These are phyloP conservation scores for Epirrhoe alternata DNA, from an alignment of 2,888 invertebrate genomes.

Conservation along the genomic window DNA sequence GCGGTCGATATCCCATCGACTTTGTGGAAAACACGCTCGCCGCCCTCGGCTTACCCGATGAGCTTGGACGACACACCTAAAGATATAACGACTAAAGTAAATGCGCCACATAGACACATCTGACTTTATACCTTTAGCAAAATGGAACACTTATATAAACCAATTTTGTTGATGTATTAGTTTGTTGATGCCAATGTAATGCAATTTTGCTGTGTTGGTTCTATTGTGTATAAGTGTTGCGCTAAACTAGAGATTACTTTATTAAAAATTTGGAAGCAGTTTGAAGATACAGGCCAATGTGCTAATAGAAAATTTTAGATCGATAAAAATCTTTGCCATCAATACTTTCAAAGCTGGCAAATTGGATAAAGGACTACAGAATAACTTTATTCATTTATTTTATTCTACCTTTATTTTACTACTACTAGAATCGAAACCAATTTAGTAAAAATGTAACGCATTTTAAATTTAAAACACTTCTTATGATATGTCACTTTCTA, in stretches of 20 bases:
- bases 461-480: no score
- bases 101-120: neutral
- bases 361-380: no score
- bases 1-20: constrained; percentile 94
- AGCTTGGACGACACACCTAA: constrained; percentile 78
- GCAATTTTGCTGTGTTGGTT: no score
- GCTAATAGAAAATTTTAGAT: no score
- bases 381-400: no score
- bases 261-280: no score
- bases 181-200: no score
- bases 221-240: neutral
- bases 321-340: no score
- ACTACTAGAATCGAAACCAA: no score
- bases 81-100: neutral
- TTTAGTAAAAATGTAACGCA: no score
- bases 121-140: neutral
- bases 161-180: neutral
- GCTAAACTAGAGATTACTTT: neutral
- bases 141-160: neutral
- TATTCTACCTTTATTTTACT: no score
- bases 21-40: constrained; percentile 97
- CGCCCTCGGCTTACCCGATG: constrained; percentile 89
- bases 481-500: neutral
- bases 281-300: no score
- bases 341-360: neutral